phyloP scores from a whole-genome alignment of 2,888 invertebrate genomes.

The Andrena bucephala region DNA sequence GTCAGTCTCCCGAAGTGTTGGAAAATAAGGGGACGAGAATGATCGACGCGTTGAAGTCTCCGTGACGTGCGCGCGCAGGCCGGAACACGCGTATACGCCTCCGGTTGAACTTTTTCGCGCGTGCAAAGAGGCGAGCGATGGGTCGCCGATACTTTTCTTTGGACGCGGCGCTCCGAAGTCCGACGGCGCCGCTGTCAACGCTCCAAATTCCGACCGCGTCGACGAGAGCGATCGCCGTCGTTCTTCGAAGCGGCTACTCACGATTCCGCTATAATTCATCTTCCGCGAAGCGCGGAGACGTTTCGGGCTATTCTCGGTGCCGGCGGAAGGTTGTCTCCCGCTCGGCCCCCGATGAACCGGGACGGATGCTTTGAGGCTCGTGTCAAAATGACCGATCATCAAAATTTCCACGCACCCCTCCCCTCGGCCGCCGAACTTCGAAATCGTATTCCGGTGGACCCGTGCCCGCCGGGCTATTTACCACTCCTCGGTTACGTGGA shows the following conservation, averaged over 20 bases:
- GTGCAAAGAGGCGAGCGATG: constrained; percentile 25
- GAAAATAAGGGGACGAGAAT: no score
- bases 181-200: constrained; percentile 73
- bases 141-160: constrained; percentile 53
- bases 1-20: no score
- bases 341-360: constrained; percentile 60
- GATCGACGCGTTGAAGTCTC: no score
- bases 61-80: not conserved
- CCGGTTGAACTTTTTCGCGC: constrained; percentile 35
- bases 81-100: constrained; percentile 1
- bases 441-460: not conserved
- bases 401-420: constrained; percentile 28
- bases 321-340: constrained; percentile 56
- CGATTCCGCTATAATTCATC: constrained; percentile 74
- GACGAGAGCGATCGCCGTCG: constrained; percentile 64
- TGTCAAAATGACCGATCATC: constrained; percentile 66
- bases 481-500: not conserved
- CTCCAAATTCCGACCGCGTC: constrained; percentile 67
- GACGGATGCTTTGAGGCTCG: constrained; percentile 49
- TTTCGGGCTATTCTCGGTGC: constrained; percentile 69
- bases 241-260: constrained; percentile 70
- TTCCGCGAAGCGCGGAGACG: constrained; percentile 69
- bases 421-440: not conserved
- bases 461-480: not conserved
- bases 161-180: constrained; percentile 41